Percentiles rank a stretch among this genome's conserved stretches.
These are phyloP conservation scores for Drosophila differens DNA, from an alignment of 2,888 invertebrate species.

Conservation along the genomic window DNA sequence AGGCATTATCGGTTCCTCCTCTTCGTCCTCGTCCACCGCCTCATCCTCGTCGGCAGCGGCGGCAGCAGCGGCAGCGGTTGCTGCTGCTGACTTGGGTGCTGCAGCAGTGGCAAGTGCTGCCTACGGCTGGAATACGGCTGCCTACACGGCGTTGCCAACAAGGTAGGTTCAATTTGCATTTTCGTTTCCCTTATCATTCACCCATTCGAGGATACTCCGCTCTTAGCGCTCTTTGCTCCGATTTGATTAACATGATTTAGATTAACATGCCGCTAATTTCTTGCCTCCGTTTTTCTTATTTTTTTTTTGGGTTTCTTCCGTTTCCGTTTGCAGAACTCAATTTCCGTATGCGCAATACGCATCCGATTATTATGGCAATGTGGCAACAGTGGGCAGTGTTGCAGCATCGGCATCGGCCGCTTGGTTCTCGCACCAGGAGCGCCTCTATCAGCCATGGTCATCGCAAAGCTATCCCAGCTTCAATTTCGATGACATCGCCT, in stretches of 20 bases:
- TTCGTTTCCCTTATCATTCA: not conserved
- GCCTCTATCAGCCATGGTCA: slow-evolving; percentile 84
- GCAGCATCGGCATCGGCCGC: slow-evolving; percentile 81
- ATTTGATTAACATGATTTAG: not conserved
- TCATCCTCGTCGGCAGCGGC: slow-evolving; percentile 62
- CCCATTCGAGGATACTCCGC: not conserved
- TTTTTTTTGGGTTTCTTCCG: not conserved
- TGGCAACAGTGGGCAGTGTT: slow-evolving; percentile 76
- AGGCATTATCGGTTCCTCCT: slow-evolving; percentile 49
- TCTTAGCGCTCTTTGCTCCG: not conserved
- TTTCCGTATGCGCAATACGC: slow-evolving; percentile 85
- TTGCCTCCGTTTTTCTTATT: slow-evolving; percentile 2
- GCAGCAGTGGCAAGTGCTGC: slow-evolving; percentile 77
- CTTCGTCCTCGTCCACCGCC: slow-evolving; percentile 8
- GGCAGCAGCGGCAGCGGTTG: slow-evolving; percentile 66
- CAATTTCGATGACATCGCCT: slow-evolving; percentile 84
- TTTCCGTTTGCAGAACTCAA: slow-evolving; percentile 75
- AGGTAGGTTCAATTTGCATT: slow-evolving; percentile 69
- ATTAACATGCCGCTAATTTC: slow-evolving; percentile 28
- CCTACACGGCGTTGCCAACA: slow-evolving; percentile 79
- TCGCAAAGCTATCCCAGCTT: slow-evolving; percentile 83
- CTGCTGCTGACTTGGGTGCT: slow-evolving; percentile 78
- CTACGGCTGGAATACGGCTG: slow-evolving; percentile 81
- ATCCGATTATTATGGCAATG: slow-evolving; percentile 84
- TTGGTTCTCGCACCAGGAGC: slow-evolving; percentile 85